These are phyloP conservation scores for Drosophila kepulauana DNA, from an alignment of 1,140 invertebrate species.

Conservation along the genomic window DNA sequence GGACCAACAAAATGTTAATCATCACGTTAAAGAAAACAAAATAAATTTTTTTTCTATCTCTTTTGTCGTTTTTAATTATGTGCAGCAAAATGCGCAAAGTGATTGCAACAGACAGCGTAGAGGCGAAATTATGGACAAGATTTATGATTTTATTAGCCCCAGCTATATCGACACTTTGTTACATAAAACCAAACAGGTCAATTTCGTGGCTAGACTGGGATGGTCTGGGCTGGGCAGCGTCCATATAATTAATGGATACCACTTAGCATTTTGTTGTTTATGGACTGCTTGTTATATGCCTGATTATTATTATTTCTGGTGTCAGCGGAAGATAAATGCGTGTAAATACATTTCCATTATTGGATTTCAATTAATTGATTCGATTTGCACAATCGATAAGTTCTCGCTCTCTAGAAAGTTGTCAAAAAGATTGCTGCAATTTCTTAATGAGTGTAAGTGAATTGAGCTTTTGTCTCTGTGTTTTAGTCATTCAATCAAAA, in stretches of 20 bases:
- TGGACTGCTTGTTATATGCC: slow-evolving; percentile 51
- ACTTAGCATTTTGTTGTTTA: slow-evolving; percentile 70
- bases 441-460: background rate
- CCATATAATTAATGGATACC: slow-evolving; percentile 69
- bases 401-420: slow-evolving; percentile 15
- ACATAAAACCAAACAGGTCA: slow-evolving; percentile 64
- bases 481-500: slow-evolving; percentile 43
- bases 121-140: slow-evolving; percentile 68
- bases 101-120: slow-evolving; percentile 53
- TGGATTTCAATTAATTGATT: background rate
- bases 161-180: slow-evolving; percentile 65
- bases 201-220: slow-evolving; percentile 23
- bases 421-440: background rate
- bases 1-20: slow-evolving; percentile 69
- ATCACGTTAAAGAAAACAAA: slow-evolving; percentile 46
- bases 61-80: slow-evolving; percentile 49
- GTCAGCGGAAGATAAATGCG: slow-evolving; percentile 15
- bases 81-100: slow-evolving; percentile 70
- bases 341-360: slow-evolving; percentile 9
- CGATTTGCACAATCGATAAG: background rate
- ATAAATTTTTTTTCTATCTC: slow-evolving; percentile 31
- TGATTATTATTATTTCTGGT: slow-evolving; percentile 63
- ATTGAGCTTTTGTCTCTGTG: background rate
- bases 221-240: slow-evolving; percentile 14
- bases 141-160: slow-evolving; percentile 75